These are phyloP conservation scores for Rhagoletis pomonella DNA, from an alignment of 1,140 invertebrate genomes.

Conservation along the genomic window DNA sequence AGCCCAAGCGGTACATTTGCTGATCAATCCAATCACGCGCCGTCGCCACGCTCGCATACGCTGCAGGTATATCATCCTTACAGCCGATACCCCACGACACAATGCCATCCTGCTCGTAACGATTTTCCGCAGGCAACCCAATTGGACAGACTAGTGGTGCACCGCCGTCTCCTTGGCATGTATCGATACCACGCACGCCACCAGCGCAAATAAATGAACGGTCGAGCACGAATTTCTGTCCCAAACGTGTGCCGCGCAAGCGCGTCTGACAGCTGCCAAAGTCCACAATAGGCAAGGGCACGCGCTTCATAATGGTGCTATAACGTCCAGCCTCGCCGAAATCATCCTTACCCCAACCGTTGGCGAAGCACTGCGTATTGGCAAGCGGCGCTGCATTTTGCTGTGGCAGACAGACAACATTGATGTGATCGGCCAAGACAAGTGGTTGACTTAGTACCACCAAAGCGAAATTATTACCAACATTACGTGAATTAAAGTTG, in stretches of 20 bases:
- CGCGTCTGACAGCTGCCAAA: conserved; percentile 74
- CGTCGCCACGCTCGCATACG: conserved; percentile 84
- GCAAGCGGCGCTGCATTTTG: conserved; percentile 72
- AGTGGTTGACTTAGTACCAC: conserved; percentile 77
- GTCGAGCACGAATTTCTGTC: conserved; percentile 75
- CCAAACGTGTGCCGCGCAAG: conserved; percentile 75
- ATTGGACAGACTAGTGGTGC: conserved; percentile 82
- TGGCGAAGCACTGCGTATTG: conserved; percentile 81
- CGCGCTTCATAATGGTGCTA: conserved; percentile 81
- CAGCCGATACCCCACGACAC: conserved; percentile 83
- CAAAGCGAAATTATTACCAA: conserved; percentile 78
- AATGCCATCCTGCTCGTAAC: conserved; percentile 80
- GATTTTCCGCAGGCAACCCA: conserved; percentile 72
- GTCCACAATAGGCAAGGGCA: conserved; percentile 77
- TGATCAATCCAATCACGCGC: conserved; percentile 86
- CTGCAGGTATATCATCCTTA: conserved; percentile 81
- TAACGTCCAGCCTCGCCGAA: conserved; percentile 82
- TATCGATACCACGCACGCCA: conserved; percentile 84
- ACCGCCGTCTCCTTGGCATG: conserved; percentile 85
- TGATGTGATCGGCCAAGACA: conserved; percentile 79
- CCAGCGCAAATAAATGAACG: conserved; percentile 77
- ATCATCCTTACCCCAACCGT: conserved; percentile 88
- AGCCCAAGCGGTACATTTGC: conserved; percentile 75
- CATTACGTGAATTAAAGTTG: conserved; percentile 73
- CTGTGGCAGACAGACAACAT: conserved; percentile 78